Evolutionary conservation across 2,797 vertebrate genomes (phyloP).

Genomic region (Sciaenops ocellatus): DNA sequence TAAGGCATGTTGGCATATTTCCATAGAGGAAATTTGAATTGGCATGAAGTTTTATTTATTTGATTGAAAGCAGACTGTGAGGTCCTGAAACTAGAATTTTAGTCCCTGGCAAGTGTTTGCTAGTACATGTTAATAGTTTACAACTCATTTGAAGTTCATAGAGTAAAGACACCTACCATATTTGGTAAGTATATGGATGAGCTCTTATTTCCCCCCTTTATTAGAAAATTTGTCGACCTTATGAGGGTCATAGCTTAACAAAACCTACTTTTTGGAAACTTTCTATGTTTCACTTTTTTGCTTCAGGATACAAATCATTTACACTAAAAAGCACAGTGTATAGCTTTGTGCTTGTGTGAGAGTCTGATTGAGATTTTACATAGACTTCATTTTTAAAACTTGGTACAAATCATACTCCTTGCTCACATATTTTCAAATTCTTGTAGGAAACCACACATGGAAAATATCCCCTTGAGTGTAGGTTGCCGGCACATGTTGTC

Average conservation of each 20-base stretch:
- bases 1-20: neutral
- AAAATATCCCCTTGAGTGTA: neutral
- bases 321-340: neutral
- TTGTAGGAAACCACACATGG: neutral
- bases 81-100: neutral
- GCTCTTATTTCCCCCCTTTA: too few relatives aligned
- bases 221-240: neutral
- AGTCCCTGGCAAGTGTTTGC: neutral
- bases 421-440: neutral
- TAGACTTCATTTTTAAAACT: slow-evolving; percentile 4
- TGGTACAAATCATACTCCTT: neutral
- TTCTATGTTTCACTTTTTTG: neutral
- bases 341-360: neutral
- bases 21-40: neutral
- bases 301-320: neutral
- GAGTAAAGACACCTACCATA: slow-evolving; percentile 1
- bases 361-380: neutral
- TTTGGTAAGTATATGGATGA: slow-evolving; percentile 62
- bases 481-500: neutral
- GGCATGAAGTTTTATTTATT: neutral
- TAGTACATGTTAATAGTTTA: slow-evolving; percentile 1
- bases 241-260: neutral
- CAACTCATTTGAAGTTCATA: neutral
- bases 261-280: neutral
- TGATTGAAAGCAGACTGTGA: neutral